phyloP scores from a whole-genome alignment of 1,140 invertebrate genomes.

The Araneus ventricosus region DNA sequence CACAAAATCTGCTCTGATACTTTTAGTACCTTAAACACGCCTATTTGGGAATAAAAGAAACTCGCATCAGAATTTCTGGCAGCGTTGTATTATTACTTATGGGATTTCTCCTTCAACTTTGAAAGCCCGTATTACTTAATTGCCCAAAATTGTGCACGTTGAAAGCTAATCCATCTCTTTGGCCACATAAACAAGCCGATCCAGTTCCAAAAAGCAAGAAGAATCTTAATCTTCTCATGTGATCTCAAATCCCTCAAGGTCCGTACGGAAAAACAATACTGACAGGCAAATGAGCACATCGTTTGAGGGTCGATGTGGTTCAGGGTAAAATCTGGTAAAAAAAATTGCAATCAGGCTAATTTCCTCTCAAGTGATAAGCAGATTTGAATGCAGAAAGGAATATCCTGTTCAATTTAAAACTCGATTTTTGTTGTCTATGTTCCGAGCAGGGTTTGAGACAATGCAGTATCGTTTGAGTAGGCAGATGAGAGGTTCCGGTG shows the following conservation, averaged over 20 bases:
- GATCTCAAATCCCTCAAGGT: conserved; percentile 43
- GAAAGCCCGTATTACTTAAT: background rate
- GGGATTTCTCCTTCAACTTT: background rate
- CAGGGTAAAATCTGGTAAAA: conserved; percentile 36
- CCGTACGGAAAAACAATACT: conserved; percentile 7
- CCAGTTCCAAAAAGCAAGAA: conserved; percentile 9
- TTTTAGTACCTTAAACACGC: background rate
- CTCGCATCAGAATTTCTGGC: background rate
- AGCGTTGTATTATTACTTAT: background rate
- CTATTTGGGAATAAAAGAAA: background rate
- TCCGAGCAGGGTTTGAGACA: background rate
- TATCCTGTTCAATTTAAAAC: conserved; percentile 30
- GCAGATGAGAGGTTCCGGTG: conserved; percentile 19
- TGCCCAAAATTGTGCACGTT: conserved; percentile 31
- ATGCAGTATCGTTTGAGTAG: background rate
- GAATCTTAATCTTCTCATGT: background rate
- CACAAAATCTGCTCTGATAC: background rate
- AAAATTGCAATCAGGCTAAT: background rate
- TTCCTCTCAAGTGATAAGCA: background rate
- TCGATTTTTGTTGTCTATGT: background rate
- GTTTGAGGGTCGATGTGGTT: conserved; percentile 56
- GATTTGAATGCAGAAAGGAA: conserved; percentile 26
- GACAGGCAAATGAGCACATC: conserved; percentile 22
- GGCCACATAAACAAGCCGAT: background rate
- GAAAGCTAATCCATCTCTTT: conserved; percentile 37